phyloP scores from a whole-genome alignment of 1,140 invertebrate genomes.

The Cydia fagiglandana region DNA sequence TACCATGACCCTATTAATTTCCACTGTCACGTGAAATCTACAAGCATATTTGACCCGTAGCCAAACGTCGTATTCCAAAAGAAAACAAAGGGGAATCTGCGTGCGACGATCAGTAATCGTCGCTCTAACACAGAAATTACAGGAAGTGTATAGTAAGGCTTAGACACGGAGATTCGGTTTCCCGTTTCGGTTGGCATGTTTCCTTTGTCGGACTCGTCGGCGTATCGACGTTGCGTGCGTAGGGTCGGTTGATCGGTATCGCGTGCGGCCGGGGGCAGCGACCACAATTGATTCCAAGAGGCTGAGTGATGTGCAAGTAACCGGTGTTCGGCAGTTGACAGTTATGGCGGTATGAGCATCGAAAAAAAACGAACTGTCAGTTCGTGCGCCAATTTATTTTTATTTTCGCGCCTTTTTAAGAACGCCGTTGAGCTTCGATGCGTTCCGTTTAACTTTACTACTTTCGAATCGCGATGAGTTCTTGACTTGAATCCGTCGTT shows the following conservation, averaged over 20 bases:
- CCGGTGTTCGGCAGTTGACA: conserved; percentile 28
- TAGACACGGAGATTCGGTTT: conserved; percentile 29
- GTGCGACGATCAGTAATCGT: conserved; percentile 16
- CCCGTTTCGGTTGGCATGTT: conserved; percentile 28
- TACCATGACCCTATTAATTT: conserved; percentile 1
- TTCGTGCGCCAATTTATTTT: neutral
- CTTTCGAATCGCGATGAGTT: neutral
- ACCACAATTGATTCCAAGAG: conserved; percentile 72
- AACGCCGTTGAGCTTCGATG: neutral
- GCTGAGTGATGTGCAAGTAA: conserved; percentile 34
- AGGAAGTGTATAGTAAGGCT: conserved; percentile 26
- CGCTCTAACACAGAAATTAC: conserved; percentile 26
- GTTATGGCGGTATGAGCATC: neutral
- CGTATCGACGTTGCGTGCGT: conserved; percentile 58
- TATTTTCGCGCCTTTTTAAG: conserved; percentile 10
- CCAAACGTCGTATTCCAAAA: conserved; percentile 10
- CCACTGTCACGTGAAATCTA: neutral
- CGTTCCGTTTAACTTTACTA: neutral
- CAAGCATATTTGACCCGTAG: conserved; percentile 1
- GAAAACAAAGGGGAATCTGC: conserved; percentile 3
- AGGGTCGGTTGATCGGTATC: conserved; percentile 62
- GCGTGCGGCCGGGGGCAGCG: conserved; percentile 64
- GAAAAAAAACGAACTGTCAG: neutral
- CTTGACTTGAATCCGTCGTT: conserved; percentile 10
- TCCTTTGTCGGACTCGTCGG: conserved; percentile 19